A percentile compares a stretch with the other conserved stretches of the same genome.
These are phyloP conservation scores for Gymnopithys bicolor DNA, from an alignment of 2,797 vertebrate species.

Conservation along the genomic window DNA sequence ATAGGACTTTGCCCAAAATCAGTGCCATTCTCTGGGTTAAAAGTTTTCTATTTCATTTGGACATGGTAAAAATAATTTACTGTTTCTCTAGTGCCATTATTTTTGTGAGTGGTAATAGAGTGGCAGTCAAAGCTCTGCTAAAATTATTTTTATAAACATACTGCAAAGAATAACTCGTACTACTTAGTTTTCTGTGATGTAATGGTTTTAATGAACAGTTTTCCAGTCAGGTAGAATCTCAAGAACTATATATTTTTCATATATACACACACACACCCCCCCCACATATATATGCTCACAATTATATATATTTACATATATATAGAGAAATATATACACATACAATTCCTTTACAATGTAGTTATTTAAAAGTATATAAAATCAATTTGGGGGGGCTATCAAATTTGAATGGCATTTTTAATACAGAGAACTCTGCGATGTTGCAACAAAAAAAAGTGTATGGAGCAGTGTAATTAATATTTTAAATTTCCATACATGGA, in stretches of 20 bases:
- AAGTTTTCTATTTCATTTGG: not conserved
- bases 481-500: not conserved
- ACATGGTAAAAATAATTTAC: not conserved
- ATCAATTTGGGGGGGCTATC: not conserved
- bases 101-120: not conserved
- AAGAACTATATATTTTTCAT: not conserved
- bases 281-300: not conserved
- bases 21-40: not conserved
- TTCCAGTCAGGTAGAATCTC: not conserved
- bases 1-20: not conserved
- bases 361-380: not conserved
- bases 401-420: not conserved
- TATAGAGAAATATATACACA: not conserved
- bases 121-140: not conserved
- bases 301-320: not conserved
- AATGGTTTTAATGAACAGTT: not conserved
- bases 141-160: not conserved
- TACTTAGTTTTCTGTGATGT: not conserved
- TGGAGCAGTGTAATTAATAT: not conserved
- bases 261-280: rapidly evolving
- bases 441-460: not conserved
- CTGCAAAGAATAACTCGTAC: not conserved
- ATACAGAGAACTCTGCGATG: not conserved
- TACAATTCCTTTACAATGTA: not conserved
- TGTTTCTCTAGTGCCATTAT: rapidly evolving